Percentiles rank a stretch among this genome's conserved stretches.
Evolutionary conservation across 2,888 invertebrate species (phyloP).

Genomic region (Neoitamus cyanurus): DNA sequence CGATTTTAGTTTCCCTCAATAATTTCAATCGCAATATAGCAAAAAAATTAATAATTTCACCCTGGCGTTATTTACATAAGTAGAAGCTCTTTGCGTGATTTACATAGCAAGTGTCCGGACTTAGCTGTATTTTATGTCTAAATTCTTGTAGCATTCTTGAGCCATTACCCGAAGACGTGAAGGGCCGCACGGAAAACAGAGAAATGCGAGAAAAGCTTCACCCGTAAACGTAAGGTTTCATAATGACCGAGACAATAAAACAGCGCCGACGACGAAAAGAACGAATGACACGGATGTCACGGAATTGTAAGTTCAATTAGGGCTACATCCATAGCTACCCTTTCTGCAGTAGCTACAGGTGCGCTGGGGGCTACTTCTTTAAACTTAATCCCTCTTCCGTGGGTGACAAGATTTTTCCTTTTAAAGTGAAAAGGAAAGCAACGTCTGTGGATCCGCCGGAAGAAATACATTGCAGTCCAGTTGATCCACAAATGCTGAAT

Average conservation of each 20-base stretch:
- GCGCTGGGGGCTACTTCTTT: neutral
- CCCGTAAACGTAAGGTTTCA: neutral
- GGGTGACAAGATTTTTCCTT: neutral
- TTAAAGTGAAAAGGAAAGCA: neutral
- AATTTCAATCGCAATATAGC: neutral
- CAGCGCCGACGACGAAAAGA: neutral
- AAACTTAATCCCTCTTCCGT: neutral
- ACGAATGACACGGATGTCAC: neutral
- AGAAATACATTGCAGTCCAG: neutral
- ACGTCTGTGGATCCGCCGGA: neutral
- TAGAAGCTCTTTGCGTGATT: neutral
- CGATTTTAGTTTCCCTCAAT: neutral
- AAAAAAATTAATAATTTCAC: too few relatives aligned
- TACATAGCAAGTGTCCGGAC: neutral
- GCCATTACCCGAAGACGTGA: neutral
- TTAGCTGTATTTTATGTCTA: neutral
- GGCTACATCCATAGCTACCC: neutral
- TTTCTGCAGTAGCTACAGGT: neutral
- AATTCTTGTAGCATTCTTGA: neutral
- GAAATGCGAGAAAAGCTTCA: neutral
- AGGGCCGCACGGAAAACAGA: neutral
- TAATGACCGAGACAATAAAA: neutral
- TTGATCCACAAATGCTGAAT: neutral
- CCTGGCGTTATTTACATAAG: neutral
- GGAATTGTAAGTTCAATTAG: neutral